Percentiles rank a stretch among this genome's conserved stretches.
Evolutionary conservation across 2,797 vertebrate genomes (phyloP).

Genomic region (Tinamus major): DNA sequence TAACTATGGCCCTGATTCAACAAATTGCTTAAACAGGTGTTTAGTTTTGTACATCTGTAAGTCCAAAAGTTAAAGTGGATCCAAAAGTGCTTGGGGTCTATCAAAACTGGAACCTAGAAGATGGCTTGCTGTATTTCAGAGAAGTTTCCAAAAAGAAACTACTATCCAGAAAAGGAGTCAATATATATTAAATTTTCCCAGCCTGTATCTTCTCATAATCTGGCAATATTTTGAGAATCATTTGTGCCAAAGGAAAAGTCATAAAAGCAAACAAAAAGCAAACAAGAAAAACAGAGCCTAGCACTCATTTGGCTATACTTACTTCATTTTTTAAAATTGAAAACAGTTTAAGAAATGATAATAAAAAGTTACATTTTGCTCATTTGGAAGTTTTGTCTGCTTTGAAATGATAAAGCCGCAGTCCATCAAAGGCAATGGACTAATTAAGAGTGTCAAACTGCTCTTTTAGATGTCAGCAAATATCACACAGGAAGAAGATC

Average conservation of each 20-base stretch:
- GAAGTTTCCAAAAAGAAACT: neutral
- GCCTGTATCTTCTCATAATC: neutral
- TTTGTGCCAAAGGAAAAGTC: slow-evolving; percentile 33
- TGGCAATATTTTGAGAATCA: neutral
- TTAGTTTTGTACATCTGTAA: neutral
- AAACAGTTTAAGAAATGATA: slow-evolving; percentile 41
- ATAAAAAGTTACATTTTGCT: slow-evolving; percentile 48
- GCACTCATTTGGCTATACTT: slow-evolving; percentile 18
- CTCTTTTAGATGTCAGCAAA: neutral
- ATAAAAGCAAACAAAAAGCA: neutral
- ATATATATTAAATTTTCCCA: neutral
- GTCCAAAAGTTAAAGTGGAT: slow-evolving; percentile 20
- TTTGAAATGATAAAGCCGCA: slow-evolving; percentile 39
- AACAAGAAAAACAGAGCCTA: neutral
- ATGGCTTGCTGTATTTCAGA: neutral
- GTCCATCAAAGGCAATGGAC: neutral
- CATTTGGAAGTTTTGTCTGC: slow-evolving; percentile 15
- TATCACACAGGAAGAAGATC: neutral
- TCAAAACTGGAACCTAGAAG: neutral
- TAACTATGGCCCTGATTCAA: neutral
- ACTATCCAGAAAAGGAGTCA: neutral
- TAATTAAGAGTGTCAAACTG: neutral
- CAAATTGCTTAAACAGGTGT: slow-evolving; percentile 30
- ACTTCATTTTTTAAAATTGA: slow-evolving; percentile 49
- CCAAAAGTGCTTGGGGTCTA: neutral